Conservation (phyloP, 2,113 vertebrate genomes). For the Aldabrachelys gigantea region DNA sequence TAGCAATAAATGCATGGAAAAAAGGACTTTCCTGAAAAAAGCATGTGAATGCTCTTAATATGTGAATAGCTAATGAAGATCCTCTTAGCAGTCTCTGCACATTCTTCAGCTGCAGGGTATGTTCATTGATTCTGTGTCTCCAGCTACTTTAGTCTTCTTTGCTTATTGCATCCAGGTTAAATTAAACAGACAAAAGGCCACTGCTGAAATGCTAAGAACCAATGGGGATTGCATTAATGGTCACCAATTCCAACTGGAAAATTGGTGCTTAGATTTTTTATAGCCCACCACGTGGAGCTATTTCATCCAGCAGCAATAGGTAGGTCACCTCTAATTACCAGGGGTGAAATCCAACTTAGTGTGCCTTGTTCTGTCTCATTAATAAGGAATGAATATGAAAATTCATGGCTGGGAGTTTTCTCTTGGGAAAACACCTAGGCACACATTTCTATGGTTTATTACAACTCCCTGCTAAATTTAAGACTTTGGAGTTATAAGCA, state of each 20-base stretch:
- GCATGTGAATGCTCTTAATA: background rate
- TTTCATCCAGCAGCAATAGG: slow-evolving; percentile 2
- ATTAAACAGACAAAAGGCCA: background rate
- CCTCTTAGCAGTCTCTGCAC: slow-evolving; percentile 56
- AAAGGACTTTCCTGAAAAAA: slow-evolving; percentile 46
- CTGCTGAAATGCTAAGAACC: background rate
- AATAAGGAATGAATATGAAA: background rate
- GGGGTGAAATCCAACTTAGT: slow-evolving; percentile 25
- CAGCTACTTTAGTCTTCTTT: slow-evolving; percentile 34
- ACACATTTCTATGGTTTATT: background rate
- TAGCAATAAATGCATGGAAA: slow-evolving; percentile 25
- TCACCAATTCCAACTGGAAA: slow-evolving; percentile 43
- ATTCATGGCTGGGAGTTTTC: background rate
- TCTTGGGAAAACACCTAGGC: background rate
- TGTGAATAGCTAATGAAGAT: slow-evolving; percentile 65
- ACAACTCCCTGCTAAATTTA: background rate
- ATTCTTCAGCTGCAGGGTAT: slow-evolving; percentile 58
- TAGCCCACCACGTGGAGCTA: background rate
- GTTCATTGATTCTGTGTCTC: slow-evolving; percentile 66
- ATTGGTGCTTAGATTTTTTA: slow-evolving; percentile 35
- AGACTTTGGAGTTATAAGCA: background rate
- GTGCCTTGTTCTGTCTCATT: background rate
- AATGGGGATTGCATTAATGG: background rate
- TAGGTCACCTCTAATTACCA: slow-evolving; percentile 24
- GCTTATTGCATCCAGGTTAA: slow-evolving; percentile 60